Conservation (phyloP, 2,797 vertebrate species). For the Amblyraja radiata region DNA sequence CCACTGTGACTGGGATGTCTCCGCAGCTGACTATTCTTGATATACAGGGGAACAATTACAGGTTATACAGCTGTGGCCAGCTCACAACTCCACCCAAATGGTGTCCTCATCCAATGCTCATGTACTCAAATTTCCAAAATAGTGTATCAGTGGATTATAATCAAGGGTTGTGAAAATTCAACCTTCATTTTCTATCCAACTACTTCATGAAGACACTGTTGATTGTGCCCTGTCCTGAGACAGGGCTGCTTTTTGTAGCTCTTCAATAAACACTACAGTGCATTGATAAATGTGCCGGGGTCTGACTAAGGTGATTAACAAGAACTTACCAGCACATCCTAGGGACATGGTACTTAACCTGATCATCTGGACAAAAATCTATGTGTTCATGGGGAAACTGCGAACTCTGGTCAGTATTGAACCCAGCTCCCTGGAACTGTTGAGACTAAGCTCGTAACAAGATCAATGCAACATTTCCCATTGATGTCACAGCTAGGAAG, state of each 20-base stretch:
- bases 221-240: background rate
- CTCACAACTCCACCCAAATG: background rate
- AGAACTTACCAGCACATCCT: too few relatives aligned
- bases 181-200: background rate
- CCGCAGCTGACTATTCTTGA: background rate
- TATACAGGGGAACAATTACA: background rate
- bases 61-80: background rate
- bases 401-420: too few relatives aligned
- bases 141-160: background rate
- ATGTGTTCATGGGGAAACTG: too few relatives aligned
- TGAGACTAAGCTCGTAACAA: background rate
- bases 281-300: background rate
- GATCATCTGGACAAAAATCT: too few relatives aligned
- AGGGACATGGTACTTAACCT: too few relatives aligned
- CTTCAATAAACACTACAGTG: background rate
- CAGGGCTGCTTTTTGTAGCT: background rate
- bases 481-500: background rate
- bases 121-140: background rate
- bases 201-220: background rate
- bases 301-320: too few relatives aligned
- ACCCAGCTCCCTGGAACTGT: too few relatives aligned
- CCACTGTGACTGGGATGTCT: background rate
- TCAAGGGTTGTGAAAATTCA: background rate
- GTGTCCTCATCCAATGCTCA: background rate
- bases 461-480: background rate